Evolutionary conservation across 37 sponge, comb jelly and placozoan species (phyloP).

Genomic region (Oopsacas minuta): DNA sequence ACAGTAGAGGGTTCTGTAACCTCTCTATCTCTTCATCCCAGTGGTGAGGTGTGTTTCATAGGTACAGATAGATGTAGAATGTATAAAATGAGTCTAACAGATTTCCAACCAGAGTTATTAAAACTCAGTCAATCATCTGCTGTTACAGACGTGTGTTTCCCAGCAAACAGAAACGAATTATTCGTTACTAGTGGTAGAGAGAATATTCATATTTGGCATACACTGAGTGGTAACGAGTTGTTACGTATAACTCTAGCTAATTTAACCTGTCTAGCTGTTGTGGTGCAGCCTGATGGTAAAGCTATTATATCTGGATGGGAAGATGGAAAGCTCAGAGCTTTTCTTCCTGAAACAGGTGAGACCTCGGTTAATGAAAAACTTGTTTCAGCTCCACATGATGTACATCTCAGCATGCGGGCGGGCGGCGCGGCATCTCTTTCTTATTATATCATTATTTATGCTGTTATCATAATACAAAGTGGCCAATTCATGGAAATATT

Average conservation of each 20-base stretch:
- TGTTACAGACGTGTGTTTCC: conserved; percentile 70
- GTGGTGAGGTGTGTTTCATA: conserved; percentile 66
- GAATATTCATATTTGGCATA: conserved; percentile 89
- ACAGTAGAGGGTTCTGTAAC: conserved; percentile 57
- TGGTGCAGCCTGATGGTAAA: conserved; percentile 70
- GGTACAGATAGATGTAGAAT: conserved; percentile 47
- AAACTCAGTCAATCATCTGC: conserved; percentile 45
- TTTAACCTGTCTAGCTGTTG: conserved; percentile 69
- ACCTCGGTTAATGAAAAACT: too few relatives aligned
- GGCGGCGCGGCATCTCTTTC: too few relatives aligned
- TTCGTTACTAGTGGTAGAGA: conserved; percentile 90
- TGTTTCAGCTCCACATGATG: too few relatives aligned
- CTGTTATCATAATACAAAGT: too few relatives aligned
- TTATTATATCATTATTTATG: too few relatives aligned
- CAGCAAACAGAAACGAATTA: conserved; percentile 50
- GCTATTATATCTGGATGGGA: conserved; percentile 92
- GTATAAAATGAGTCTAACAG: conserved; percentile 33
- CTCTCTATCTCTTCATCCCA: conserved; percentile 56
- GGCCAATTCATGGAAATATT: too few relatives aligned
- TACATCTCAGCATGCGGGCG: too few relatives aligned
- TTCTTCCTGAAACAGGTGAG: conserved; percentile 71
- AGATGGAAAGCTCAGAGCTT: conserved; percentile 92
- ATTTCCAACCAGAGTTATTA: conserved; percentile 42
- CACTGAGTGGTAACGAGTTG: conserved; percentile 74
- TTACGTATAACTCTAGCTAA: conserved; percentile 70